phyloP scores from a whole-genome alignment of 2,888 invertebrate species.

The Alitta virens region DNA sequence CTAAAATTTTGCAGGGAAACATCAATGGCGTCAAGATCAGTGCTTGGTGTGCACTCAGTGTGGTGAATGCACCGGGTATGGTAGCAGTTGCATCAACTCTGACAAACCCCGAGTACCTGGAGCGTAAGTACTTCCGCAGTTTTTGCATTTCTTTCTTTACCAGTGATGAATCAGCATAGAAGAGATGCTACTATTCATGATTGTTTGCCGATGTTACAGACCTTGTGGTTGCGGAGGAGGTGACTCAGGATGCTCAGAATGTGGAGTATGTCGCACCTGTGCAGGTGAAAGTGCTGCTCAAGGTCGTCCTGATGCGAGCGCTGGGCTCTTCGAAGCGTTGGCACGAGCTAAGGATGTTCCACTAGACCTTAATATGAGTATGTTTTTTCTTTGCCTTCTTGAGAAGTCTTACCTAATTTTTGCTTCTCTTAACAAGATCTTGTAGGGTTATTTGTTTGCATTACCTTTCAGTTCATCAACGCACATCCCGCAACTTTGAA shows the following conservation, averaged over 20 bases:
- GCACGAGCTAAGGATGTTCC: conserved; percentile 36
- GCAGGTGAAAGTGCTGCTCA: conserved; percentile 62
- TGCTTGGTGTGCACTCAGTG: conserved; percentile 90
- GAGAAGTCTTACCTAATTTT: too few species aligned
- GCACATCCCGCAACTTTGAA: too few species aligned
- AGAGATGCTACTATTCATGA: too few species aligned
- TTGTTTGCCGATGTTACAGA: background rate
- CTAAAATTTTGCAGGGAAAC: conserved; percentile 65
- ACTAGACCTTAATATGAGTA: conserved; percentile 19
- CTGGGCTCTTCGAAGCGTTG: conserved; percentile 38
- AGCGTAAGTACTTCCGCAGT: conserved; percentile 66
- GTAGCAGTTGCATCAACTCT: conserved; percentile 76
- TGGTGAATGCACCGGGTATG: conserved; percentile 90
- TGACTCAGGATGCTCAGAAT: conserved; percentile 88
- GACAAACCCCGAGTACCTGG: conserved; percentile 78
- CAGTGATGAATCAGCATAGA: too few species aligned
- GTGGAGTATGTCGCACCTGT: conserved; percentile 88
- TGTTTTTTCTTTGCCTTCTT: background rate
- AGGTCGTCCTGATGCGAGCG: conserved; percentile 9
- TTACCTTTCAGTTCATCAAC: too few species aligned
- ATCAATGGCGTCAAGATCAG: conserved; percentile 77
- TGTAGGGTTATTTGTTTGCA: too few species aligned
- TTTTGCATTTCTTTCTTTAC: too few species aligned
- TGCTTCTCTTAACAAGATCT: too few species aligned
- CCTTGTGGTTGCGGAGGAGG: conserved; percentile 93